Conservation (phyloP, 2,888 invertebrate species). For the Automeris io region DNA sequence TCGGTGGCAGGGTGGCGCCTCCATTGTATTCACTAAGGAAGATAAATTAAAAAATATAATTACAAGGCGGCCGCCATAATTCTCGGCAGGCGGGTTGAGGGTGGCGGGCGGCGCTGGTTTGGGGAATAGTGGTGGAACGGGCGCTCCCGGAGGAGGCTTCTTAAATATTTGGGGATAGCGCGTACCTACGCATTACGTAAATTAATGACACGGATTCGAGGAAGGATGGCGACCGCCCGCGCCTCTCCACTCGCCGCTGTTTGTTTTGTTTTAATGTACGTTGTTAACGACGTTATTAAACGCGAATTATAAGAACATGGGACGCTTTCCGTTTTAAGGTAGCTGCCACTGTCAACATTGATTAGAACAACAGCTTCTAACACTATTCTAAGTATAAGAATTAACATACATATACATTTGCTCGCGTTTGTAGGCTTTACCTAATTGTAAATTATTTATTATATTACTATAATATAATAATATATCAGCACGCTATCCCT, state of each 20-base stretch:
- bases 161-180: slow-evolving; percentile 78
- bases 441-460: too few relatives aligned
- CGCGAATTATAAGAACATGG: slow-evolving; percentile 58
- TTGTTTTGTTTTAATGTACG: slow-evolving; percentile 76
- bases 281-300: slow-evolving; percentile 76
- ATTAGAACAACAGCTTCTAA: slow-evolving; percentile 1
- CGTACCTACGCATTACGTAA: slow-evolving; percentile 78
- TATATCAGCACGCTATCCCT: too few relatives aligned
- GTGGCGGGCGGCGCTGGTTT: slow-evolving; percentile 40
- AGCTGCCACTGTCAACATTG: background rate
- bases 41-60: slow-evolving; percentile 85
- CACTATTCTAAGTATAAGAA: background rate
- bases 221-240: slow-evolving; percentile 72
- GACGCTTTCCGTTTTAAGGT: slow-evolving; percentile 17
- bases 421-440: too few relatives aligned
- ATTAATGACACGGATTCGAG: slow-evolving; percentile 78
- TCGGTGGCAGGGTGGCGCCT: slow-evolving; percentile 76
- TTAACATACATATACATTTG: background rate
- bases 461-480: too few relatives aligned
- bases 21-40: slow-evolving; percentile 81
- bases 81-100: slow-evolving; percentile 69
- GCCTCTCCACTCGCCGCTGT: slow-evolving; percentile 53
- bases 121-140: slow-evolving; percentile 70
- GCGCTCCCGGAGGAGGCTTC: slow-evolving; percentile 76
- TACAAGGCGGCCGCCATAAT: slow-evolving; percentile 81